Evolutionary conservation across 2,113 vertebrate species (phyloP), one percentile per base, ranked within the genome.

Genomic region (Nanorana parkeri): DNA sequence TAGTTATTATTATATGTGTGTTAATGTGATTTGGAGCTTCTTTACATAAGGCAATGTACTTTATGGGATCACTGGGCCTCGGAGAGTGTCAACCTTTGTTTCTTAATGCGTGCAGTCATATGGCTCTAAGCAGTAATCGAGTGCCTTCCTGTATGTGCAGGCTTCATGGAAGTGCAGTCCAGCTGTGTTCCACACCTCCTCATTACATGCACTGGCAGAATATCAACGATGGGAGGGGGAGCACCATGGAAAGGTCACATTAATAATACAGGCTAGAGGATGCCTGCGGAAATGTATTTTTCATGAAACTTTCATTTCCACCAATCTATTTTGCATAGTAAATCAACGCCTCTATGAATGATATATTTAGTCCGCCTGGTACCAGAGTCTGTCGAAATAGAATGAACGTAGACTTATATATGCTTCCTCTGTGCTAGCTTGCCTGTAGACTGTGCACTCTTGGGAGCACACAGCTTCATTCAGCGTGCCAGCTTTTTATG

Each of bases 251-350:
- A 75, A 81, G 80, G 80, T 81, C 80, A 81, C 80, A 80, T 80
- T 80, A 80, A 80, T 80, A 80, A 80, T 80, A 80, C 66, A 80
- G 78, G 29, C 52, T 66, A 51, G 72, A 81, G 69, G 28, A 66
- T 81, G 80, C 69, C 80, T 75, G 17, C 61, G 41, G 80, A 74
- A 67, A 81, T 81, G 80, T 81, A 75, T 81, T 81, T 81, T 81
- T 81, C 60, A 81, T 81, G 69, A 81, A 74, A 74, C 60, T 73
- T 75, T 64, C 69, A 81, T 81, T 81, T 64, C 67, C 79, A 28
- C 58, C 68, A 74, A 80, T 81, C 80, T 81, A 74, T 81, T 81
- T 81, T 81, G 80, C 80, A 81, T 81, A 74, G 80, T 23, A 64
- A 74, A 75, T 81, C 61, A 66, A 81, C 68, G 47, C 80, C 80